Percentiles rank a stretch among this genome's conserved stretches.
Evolutionary conservation across 2,113 vertebrate genomes (phyloP).

Genomic region (Sinocyclocheilus anshuiensis): DNA sequence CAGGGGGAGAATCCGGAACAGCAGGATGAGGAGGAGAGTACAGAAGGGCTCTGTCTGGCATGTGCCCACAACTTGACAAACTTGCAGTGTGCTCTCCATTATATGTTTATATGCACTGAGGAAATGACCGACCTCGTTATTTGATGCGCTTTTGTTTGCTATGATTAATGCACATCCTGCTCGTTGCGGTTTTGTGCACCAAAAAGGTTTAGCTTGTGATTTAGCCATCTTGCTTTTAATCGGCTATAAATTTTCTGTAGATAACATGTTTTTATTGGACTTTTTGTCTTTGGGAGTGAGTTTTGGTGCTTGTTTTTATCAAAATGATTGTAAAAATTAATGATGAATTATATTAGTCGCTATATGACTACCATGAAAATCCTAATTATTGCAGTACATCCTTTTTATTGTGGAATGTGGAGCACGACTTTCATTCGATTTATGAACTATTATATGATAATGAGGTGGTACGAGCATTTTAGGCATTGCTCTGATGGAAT

Average conservation of each 20-base stretch:
- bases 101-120: not conserved
- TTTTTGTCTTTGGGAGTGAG: constrained; percentile 27
- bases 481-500: constrained; percentile 59
- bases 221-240: constrained; percentile 30
- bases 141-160: constrained; percentile 7
- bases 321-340: constrained; percentile 46
- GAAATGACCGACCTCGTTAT: constrained; percentile 3
- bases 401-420: constrained; percentile 42
- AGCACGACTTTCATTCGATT: constrained; percentile 50
- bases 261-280: constrained; percentile 43
- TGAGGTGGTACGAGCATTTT: constrained; percentile 49
- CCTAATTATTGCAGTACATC: constrained; percentile 27
- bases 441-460: constrained; percentile 53
- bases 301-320: constrained; percentile 43
- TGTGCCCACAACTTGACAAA: constrained; percentile 31
- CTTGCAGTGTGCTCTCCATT: constrained; percentile 15
- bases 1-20: constrained; percentile 44
- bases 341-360: constrained; percentile 28
- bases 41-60: constrained; percentile 40
- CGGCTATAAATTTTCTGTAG: constrained; percentile 50
- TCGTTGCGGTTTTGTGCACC: not conserved
- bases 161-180: constrained; percentile 18
- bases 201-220: not conserved
- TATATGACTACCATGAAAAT: constrained; percentile 30
- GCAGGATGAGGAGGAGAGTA: not conserved